phyloP scores from a whole-genome alignment of 1,140 invertebrate genomes.

The Eumeta japonica region DNA sequence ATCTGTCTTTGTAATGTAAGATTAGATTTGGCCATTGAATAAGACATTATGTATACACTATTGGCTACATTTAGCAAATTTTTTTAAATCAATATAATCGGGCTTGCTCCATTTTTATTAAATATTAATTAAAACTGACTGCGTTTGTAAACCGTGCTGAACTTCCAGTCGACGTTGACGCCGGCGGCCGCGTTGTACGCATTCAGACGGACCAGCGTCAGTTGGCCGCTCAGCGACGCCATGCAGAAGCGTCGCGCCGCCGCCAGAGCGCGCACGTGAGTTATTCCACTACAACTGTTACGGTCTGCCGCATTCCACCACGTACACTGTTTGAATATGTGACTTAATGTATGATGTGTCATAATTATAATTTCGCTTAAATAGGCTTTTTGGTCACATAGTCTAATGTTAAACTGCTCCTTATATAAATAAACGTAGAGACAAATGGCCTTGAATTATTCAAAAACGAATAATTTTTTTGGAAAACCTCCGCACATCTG shows the following conservation, averaged over 20 bases:
- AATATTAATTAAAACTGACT: slow-evolving; percentile 49
- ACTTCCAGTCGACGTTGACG: slow-evolving; percentile 72
- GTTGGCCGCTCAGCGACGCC: slow-evolving; percentile 76
- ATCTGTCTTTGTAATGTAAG: too few relatives aligned
- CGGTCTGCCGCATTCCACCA: slow-evolving; percentile 66
- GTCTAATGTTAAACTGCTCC: too few relatives aligned
- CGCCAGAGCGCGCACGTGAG: slow-evolving; percentile 66
- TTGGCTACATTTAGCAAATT: too few relatives aligned
- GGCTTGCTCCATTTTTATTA: slow-evolving; percentile 1
- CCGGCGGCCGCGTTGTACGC: slow-evolving; percentile 66
- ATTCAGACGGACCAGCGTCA: slow-evolving; percentile 82
- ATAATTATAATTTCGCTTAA: too few relatives aligned
- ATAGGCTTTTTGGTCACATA: too few relatives aligned
- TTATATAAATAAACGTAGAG: too few relatives aligned
- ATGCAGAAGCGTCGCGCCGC: slow-evolving; percentile 68
- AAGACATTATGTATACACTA: too few relatives aligned
- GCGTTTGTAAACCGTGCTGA: slow-evolving; percentile 69
- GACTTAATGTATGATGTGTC: too few relatives aligned
- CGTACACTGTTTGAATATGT: slow-evolving; percentile 70
- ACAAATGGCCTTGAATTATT: too few relatives aligned
- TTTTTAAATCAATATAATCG: slow-evolving; percentile 9
- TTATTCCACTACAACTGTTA: slow-evolving; percentile 64
- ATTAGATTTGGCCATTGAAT: too few relatives aligned
- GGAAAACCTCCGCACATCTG: too few relatives aligned
- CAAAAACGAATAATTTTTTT: too few relatives aligned